phyloP scores from a whole-genome alignment of 1,140 invertebrate genomes.

The honey bee (Apis mellifera) region DNA sequence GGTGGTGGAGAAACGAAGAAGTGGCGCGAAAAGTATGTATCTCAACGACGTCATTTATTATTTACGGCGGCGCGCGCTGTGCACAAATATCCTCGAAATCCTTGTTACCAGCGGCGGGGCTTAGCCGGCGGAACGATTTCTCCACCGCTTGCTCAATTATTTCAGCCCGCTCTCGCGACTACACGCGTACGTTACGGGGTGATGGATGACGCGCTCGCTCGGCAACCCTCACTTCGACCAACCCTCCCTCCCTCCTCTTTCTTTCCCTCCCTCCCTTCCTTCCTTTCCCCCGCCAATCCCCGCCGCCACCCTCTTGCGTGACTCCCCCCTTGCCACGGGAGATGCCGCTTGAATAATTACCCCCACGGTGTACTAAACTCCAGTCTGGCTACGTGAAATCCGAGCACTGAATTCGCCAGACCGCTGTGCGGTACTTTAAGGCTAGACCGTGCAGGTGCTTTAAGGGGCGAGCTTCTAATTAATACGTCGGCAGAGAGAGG shows the following conservation, averaged over 20 bases:
- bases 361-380: conserved; percentile 75
- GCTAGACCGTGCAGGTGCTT: conserved; percentile 71
- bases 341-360: conserved; percentile 80
- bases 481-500: conserved; percentile 65
- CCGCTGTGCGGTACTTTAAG: conserved; percentile 73
- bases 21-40: conserved; percentile 13
- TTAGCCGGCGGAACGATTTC: conserved; percentile 54
- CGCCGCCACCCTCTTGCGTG: conserved; percentile 45
- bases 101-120: conserved; percentile 26
- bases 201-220: conserved; percentile 70
- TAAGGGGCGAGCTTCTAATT: conserved; percentile 73
- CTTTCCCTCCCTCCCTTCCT: conserved; percentile 51
- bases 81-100: conserved; percentile 47
- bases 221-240: conserved; percentile 38
- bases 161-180: conserved; percentile 57
- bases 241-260: conserved; percentile 42
- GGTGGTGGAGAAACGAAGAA: neutral
- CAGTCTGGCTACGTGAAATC: conserved; percentile 75
- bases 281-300: neutral
- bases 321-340: conserved; percentile 71
- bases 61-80: neutral
- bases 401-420: conserved; percentile 76
- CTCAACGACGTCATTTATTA: conserved; percentile 28
- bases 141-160: conserved; percentile 62
- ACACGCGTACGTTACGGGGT: conserved; percentile 70